phyloP scores from a whole-genome alignment of 2,113 vertebrate genomes.

The Desmodus rotundus region DNA sequence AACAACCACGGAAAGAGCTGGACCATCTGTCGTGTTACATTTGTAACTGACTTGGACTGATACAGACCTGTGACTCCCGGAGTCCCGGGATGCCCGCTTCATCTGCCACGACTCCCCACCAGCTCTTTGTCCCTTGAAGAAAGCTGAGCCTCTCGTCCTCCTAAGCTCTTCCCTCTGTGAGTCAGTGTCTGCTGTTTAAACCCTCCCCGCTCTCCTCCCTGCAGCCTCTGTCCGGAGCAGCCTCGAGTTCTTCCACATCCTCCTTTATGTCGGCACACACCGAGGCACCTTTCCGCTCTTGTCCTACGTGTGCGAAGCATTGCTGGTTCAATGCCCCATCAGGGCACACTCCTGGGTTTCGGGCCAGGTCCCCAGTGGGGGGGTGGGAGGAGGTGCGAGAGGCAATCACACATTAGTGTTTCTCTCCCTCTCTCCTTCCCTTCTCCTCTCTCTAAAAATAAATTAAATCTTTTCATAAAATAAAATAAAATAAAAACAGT shows the following conservation, averaged over 20 bases:
- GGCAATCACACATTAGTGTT: no score
- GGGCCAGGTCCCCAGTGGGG: no score
- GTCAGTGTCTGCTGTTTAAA: neutral
- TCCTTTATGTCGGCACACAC: no score
- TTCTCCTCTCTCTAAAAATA: no score
- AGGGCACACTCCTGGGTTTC: no score
- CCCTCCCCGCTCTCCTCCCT: neutral
- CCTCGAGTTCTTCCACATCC: no score
- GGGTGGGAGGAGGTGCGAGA: no score
- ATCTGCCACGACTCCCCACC: neutral
- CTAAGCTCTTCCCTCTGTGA: neutral
- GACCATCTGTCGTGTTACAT: neutral
- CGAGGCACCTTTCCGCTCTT: no score
- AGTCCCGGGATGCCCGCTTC: neutral
- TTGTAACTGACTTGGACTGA: neutral
- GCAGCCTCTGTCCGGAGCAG: no score
- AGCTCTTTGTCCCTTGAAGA: neutral
- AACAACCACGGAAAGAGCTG: neutral
- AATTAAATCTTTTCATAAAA: neutral
- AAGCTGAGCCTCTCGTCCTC: neutral
- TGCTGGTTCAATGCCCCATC: no score
- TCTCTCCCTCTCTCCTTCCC: no score
- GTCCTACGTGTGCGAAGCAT: neutral
- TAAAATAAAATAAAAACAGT: neutral
- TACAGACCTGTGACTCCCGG: neutral